These are phyloP conservation scores for Lasioglossum villosulum DNA, from an alignment of 2,888 invertebrate species.

Conservation along the genomic window DNA sequence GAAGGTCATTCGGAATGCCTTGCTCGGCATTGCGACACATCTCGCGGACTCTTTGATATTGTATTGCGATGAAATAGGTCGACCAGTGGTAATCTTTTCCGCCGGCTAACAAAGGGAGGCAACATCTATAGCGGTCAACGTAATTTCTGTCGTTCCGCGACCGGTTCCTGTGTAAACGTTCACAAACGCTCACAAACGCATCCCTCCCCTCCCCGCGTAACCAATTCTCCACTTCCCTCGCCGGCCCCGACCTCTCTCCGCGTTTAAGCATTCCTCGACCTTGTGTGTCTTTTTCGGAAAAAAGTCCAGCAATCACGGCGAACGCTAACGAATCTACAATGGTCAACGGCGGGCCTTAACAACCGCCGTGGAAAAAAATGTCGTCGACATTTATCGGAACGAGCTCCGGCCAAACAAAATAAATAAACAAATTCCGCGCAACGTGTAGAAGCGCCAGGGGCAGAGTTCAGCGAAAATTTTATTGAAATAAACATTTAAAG, in stretches of 20 bases:
- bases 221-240: background rate
- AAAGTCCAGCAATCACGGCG: constrained; percentile 6
- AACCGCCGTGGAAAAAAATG: background rate
- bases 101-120: constrained; percentile 44
- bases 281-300: background rate
- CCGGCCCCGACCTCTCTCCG: background rate
- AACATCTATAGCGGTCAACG: constrained; percentile 40
- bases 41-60: constrained; percentile 72
- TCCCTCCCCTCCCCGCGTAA: background rate
- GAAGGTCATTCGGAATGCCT: background rate
- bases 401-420: too few relatives aligned
- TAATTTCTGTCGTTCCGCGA: constrained; percentile 67
- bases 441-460: background rate
- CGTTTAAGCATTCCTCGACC: background rate
- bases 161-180: constrained; percentile 59
- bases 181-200: constrained; percentile 60
- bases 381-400: constrained; percentile 5
- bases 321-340: constrained; percentile 9
- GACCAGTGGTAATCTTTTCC: constrained; percentile 20
- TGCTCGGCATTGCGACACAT: constrained; percentile 26
- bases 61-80: constrained; percentile 67
- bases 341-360: background rate
- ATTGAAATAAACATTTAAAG: too few relatives aligned
- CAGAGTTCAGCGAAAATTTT: too few relatives aligned
- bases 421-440: background rate